These are phyloP conservation scores for Poecile montanus DNA, from an alignment of 2,797 vertebrate genomes.

Conservation along the genomic window DNA sequence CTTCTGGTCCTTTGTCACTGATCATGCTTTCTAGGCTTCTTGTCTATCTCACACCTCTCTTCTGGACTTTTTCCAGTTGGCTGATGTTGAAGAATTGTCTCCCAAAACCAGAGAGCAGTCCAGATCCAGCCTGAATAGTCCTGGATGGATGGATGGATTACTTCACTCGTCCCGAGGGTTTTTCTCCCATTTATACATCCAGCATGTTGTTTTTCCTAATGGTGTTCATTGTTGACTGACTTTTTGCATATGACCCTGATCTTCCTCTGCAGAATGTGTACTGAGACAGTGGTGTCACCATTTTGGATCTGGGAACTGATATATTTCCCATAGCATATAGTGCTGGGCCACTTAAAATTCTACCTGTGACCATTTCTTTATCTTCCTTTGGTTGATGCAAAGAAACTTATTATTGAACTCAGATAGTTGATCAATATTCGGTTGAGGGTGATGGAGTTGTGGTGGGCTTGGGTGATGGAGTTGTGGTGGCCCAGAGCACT, in stretches of 20 bases:
- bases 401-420: not conserved
- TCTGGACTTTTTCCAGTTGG: not conserved
- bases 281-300: fast-evolving
- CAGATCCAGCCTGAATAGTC: not conserved
- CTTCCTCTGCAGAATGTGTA: not conserved
- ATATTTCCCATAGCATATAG: not conserved
- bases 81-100: not conserved
- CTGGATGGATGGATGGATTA: not conserved
- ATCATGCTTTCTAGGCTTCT: not conserved
- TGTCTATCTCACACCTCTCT: not conserved
- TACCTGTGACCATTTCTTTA: not conserved
- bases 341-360: not conserved
- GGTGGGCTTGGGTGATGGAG: not conserved
- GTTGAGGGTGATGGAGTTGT: not conserved
- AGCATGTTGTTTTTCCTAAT: not conserved
- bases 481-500: not conserved
- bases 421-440: not conserved
- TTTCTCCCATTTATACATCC: not conserved
- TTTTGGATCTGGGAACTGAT: not conserved
- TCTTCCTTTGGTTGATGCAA: not conserved
- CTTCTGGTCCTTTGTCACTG: not conserved
- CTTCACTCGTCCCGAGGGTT: not conserved
- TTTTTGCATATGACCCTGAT: not conserved
- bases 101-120: not conserved
- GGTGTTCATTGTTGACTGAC: not conserved